Conservation (phyloP, 2,888 invertebrate genomes). For the Orthosia gothica region DNA sequence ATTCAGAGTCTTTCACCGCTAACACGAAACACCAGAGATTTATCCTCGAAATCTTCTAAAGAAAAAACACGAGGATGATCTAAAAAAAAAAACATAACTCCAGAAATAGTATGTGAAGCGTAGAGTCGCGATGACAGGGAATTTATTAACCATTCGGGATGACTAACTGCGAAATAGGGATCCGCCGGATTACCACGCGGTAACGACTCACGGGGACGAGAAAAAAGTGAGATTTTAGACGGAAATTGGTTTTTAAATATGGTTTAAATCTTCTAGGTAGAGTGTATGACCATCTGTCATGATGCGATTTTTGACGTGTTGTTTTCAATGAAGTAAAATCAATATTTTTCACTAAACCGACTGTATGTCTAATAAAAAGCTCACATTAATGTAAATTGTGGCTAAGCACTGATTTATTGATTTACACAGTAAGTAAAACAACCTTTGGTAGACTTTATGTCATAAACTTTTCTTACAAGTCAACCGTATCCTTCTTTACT, state of each 20-base stretch:
- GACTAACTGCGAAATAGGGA: constrained; percentile 86
- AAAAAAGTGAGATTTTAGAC: constrained; percentile 37
- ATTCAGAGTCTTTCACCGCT: constrained; percentile 46
- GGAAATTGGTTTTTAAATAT: constrained; percentile 19
- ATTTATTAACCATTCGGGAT: constrained; percentile 90
- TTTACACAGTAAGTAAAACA: no score
- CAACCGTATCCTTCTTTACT: no score
- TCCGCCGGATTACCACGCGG: constrained; percentile 66
- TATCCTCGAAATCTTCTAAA: constrained; percentile 66
- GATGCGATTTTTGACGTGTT: background rate
- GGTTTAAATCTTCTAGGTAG: background rate
- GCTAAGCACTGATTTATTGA: no score
- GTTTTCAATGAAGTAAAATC: no score
- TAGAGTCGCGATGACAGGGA: constrained; percentile 86
- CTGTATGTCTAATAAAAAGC: no score
- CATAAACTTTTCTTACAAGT: no score
- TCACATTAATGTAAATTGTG: no score
- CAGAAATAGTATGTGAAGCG: constrained; percentile 84
- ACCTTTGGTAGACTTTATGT: no score
- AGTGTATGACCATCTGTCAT: background rate
- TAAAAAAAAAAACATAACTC: constrained; percentile 71
- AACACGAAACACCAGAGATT: constrained; percentile 58
- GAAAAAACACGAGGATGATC: constrained; percentile 56
- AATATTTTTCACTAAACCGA: no score
- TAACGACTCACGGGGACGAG: constrained; percentile 30